phyloP scores from a whole-genome alignment of 2,888 invertebrate species.

The Amitus sp. region DNA sequence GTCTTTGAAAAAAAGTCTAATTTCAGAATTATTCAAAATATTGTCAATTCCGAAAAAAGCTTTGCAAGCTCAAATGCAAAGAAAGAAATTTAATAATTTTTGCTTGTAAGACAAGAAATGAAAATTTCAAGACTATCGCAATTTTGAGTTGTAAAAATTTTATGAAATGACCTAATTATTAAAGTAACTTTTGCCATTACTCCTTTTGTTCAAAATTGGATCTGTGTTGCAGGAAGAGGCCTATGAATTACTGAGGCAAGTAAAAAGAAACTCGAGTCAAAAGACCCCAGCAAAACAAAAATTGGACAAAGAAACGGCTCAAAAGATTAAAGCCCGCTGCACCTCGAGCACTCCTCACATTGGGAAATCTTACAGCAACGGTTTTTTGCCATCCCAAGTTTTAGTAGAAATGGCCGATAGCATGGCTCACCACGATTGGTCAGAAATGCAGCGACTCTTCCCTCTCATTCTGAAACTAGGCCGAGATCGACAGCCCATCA shows the following conservation, averaged over 20 bases:
- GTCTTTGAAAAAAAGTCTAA: too few relatives aligned
- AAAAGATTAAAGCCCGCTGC: conserved; percentile 18
- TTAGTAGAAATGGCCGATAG: conserved; percentile 31
- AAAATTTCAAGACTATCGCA: too few relatives aligned
- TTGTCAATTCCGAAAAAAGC: too few relatives aligned
- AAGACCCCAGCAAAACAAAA: conserved; percentile 2
- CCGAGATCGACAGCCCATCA: conserved; percentile 23
- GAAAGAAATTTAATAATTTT: too few relatives aligned
- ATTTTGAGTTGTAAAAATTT: too few relatives aligned
- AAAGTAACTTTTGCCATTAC: too few relatives aligned
- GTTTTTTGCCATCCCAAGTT: conserved; percentile 14
- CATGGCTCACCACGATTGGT: conserved; percentile 37
- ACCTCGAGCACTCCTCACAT: conserved; percentile 2
- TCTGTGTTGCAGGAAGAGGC: conserved; percentile 23
- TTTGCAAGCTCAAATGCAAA: too few relatives aligned
- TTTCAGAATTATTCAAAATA: too few relatives aligned
- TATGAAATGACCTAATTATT: too few relatives aligned
- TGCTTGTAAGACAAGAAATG: too few relatives aligned
- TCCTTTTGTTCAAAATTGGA: background rate
- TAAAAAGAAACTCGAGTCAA: conserved; percentile 4
- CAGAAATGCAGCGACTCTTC: conserved; percentile 33
- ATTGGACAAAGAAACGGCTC: conserved; percentile 3
- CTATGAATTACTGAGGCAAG: conserved; percentile 14
- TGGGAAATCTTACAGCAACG: background rate
- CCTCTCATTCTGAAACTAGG: conserved; percentile 25